Base-by-base conservation (phyloP, 2,113 vertebrate genomes). In the Aphelocoma coerulescens region DNA sequence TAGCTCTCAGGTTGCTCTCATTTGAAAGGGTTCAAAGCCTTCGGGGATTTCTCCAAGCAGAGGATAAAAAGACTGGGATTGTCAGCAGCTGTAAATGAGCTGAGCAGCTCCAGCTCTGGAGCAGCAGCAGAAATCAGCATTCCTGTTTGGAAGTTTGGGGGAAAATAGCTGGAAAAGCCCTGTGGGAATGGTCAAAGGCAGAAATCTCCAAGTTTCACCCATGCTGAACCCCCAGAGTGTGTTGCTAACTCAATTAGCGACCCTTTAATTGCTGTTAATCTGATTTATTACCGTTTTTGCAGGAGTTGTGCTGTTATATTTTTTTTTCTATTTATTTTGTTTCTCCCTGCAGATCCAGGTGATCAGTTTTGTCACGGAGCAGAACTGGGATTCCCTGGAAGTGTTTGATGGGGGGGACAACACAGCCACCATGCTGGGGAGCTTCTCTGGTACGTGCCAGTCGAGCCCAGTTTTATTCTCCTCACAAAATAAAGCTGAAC, bases 331-430 rank as follows among this genome's bases (percentile, higher is more conserved):
- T 18, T 52, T 7, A 1, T 35, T 48, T 33, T 5, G 5, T 20
- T 35, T 32, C 44, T 43, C 44, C 30, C 63, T 65, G 37, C 98
- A 99, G 99, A 99, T 99, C 91, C 99, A 99, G 97, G 99, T 99
- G 94, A 98, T 99, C 97, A 99, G 99, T 96, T 99, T 99, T 97
- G 99, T 99, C 91, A 99, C 99, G 3, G 99, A 99, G 97, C 99
- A 99, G 98, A 99, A 99, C 98, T 99, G 99, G 99, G 99, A 99
- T 97, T 99, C 99, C 8, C 97, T 99, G 85, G 99, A 99, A 91
- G 99, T 99, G 83, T 99, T 99, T 68, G 99, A 99, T 6, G 99
- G 99, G 35, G 99, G 98, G 8, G 99, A 99, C 94, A 99, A 99
- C 98, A 99, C 98, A 2, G 99, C 99, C 86, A 98, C 99, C 93